A percentile compares a stretch with the other conserved stretches of the same genome.
These are phyloP conservation scores for Actias luna DNA, from an alignment of 2,888 invertebrate species.

Conservation along the genomic window DNA sequence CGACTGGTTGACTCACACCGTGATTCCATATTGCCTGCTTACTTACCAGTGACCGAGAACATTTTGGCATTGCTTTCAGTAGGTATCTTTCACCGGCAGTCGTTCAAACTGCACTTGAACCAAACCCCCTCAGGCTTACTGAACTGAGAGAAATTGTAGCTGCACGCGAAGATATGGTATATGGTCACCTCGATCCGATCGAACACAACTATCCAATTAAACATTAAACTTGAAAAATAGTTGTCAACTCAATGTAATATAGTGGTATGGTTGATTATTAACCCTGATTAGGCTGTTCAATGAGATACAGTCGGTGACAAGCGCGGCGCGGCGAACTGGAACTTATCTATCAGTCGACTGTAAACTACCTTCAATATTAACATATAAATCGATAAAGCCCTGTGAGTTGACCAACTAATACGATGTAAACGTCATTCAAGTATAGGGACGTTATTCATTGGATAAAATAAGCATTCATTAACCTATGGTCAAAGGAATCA, in stretches of 20 bases:
- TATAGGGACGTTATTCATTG: neutral
- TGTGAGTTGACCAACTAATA: slow-evolving; percentile 17
- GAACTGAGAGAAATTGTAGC: no score
- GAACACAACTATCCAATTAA: no score
- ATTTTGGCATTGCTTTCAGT: no score
- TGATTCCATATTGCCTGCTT: no score
- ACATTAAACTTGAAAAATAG: slow-evolving; percentile 24
- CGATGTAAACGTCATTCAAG: slow-evolving; percentile 16
- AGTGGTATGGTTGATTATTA: slow-evolving; percentile 44
- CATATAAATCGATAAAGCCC: slow-evolving; percentile 38
- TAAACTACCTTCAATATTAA: slow-evolving; percentile 55
- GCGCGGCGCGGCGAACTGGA: slow-evolving; percentile 65
- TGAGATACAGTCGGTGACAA: slow-evolving; percentile 54
- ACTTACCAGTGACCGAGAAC: no score
- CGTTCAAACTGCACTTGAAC: no score
- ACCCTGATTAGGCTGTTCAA: slow-evolving; percentile 48
- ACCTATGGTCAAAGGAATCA: neutral
- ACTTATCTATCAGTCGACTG: slow-evolving; percentile 65
- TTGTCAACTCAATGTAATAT: slow-evolving; percentile 29
- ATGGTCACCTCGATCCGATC: no score
- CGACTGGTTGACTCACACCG: no score
- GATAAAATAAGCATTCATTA: neutral
- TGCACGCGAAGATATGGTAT: no score
- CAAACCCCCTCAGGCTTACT: no score
- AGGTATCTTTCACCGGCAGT: no score